Conservation (phyloP, 2,797 vertebrate genomes). For the Myotis findleyi region DNA sequence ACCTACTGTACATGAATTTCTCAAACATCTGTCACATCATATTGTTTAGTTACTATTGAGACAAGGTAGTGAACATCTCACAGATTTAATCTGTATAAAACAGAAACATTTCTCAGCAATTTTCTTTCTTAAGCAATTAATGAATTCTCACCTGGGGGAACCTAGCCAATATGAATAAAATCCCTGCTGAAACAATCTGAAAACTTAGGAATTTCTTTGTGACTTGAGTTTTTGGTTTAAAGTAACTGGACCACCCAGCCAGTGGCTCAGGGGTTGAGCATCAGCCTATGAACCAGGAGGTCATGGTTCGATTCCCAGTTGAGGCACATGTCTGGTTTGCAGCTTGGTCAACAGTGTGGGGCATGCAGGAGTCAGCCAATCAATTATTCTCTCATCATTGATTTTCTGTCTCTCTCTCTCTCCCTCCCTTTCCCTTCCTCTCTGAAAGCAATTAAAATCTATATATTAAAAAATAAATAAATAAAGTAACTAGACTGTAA, state of each 20-base stretch:
- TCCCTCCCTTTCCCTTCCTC: no score
- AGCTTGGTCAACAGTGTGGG: no score
- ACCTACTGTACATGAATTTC: conserved; percentile 37
- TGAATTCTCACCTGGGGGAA: conserved; percentile 34
- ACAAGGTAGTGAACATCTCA: conserved; percentile 74
- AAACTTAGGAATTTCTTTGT: conserved; percentile 15
- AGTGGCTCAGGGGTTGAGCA: no score
- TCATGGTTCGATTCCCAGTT: no score
- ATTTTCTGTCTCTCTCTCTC: no score
- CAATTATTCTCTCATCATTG: no score
- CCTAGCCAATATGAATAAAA: conserved; percentile 46
- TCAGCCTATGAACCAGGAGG: no score
- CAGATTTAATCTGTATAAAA: conserved; percentile 75
- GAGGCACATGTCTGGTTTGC: no score
- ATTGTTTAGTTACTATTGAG: conserved; percentile 79
- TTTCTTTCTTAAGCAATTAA: conserved; percentile 61
- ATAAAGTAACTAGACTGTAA: no score
- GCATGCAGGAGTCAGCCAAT: no score
- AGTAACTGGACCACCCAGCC: background rate
- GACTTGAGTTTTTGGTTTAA: conserved; percentile 41
- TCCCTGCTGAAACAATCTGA: background rate
- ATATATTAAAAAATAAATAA: no score
- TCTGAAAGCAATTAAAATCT: no score
- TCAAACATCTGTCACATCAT: conserved; percentile 80
- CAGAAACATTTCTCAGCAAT: conserved; percentile 74